Percentiles rank a stretch among this genome's conserved stretches.
These are phyloP conservation scores for Harmothoe impar DNA, from an alignment of 2,888 invertebrate genomes.

Conservation along the genomic window DNA sequence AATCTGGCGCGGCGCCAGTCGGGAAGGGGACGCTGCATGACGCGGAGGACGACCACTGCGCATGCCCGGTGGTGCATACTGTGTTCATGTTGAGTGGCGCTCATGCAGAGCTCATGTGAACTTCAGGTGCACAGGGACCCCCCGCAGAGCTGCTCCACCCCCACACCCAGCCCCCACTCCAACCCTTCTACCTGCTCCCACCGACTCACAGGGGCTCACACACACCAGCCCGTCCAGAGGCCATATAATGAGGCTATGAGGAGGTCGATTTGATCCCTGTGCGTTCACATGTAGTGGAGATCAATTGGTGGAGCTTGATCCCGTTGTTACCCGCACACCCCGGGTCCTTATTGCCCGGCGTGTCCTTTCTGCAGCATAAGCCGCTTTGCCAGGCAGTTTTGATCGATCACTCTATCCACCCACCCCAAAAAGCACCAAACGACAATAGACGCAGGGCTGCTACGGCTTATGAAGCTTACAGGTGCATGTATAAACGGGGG, in stretches of 20 bases:
- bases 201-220: neutral
- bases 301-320: neutral
- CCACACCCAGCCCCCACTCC: too few relatives aligned
- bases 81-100: neutral
- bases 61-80: neutral
- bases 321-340: neutral
- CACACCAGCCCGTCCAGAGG: neutral
- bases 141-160: too few relatives aligned
- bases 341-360: neutral
- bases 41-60: neutral
- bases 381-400: neutral
- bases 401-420: neutral
- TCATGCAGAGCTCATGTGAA: too few relatives aligned
- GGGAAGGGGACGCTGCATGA: neutral
- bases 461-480: neutral
- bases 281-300: neutral
- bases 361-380: neutral
- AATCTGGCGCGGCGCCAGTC: neutral
- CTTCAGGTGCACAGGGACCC: too few relatives aligned
- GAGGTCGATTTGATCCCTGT: neutral
- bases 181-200: too few relatives aligned
- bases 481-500: neutral
- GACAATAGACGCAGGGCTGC: neutral
- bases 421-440: neutral
- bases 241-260: neutral